phyloP scores from a whole-genome alignment of 2,888 invertebrate genomes.

The Deroplatys truncata region DNA sequence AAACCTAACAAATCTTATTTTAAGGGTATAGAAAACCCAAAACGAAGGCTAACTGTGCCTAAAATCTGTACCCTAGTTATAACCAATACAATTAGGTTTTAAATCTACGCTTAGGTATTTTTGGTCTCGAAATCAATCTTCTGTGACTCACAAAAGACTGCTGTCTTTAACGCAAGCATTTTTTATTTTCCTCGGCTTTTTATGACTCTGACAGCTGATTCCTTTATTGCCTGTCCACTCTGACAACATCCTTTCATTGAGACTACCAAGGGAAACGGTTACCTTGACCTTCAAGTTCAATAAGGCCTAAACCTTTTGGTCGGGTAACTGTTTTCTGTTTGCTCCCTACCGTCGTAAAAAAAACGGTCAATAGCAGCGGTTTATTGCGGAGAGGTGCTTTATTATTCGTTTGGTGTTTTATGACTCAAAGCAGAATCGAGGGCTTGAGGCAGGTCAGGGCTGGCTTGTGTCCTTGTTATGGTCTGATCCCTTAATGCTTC shows the following conservation, averaged over 20 bases:
- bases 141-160: not conserved
- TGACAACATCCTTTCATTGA: not conserved
- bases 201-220: not conserved
- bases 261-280: not conserved
- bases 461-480: not conserved
- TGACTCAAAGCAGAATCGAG: not conserved
- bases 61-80: too few relatives aligned
- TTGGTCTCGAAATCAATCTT: too few relatives aligned
- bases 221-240: not conserved
- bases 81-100: too few relatives aligned
- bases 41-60: too few relatives aligned
- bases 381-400: constrained; percentile 1
- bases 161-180: not conserved
- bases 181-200: not conserved
- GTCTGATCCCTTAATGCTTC: not conserved
- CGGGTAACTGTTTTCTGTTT: not conserved
- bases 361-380: not conserved
- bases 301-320: not conserved
- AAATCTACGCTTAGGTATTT: too few relatives aligned
- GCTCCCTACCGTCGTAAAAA: not conserved
- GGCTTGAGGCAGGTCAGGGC: not conserved
- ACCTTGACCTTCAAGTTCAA: not conserved
- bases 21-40: too few relatives aligned
- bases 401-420: not conserved
- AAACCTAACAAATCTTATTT: too few relatives aligned